These are phyloP conservation scores for Apodemia zela DNA, from an alignment of 2,888 invertebrate genomes.

Conservation along the genomic window DNA sequence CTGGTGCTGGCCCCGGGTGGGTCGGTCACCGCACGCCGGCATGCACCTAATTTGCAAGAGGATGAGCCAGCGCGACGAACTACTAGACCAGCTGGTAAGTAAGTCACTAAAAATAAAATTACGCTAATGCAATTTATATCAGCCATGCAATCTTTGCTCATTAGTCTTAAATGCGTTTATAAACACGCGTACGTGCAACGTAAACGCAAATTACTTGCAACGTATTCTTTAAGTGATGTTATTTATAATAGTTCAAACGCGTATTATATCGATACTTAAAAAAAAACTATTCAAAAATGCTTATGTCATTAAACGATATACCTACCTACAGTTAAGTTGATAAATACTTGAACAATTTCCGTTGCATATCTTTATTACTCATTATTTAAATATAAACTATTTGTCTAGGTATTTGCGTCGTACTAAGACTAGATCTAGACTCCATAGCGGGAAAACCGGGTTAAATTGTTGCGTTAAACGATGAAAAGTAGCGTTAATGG, in stretches of 20 bases:
- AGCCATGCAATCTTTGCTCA: not conserved
- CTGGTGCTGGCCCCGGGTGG: conserved; percentile 58
- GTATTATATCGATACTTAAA: too few relatives aligned
- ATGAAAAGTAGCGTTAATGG: conserved; percentile 1
- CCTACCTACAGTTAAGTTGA: too few relatives aligned
- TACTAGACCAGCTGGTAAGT: conserved; percentile 85
- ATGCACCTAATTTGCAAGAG: conserved; percentile 83
- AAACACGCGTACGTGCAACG: not conserved
- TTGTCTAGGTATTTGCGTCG: not conserved
- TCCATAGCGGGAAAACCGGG: conserved; percentile 28
- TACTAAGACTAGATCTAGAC: not conserved
- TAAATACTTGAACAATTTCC: not conserved
- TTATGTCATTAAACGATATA: too few relatives aligned
- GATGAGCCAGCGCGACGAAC: conserved; percentile 84
- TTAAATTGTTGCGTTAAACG: conserved; percentile 44
- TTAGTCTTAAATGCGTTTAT: not conserved
- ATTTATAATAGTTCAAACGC: not conserved
- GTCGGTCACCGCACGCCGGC: conserved; percentile 71
- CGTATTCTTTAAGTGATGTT: not conserved
- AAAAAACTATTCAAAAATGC: too few relatives aligned
- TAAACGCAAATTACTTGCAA: not conserved
- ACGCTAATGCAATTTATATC: conserved; percentile 20
- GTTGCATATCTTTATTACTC: conserved; percentile 19
- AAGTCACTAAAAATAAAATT: conserved; percentile 45
- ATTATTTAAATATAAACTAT: conserved; percentile 2